These are phyloP conservation scores for Silurus lanzhouensis DNA, from an alignment of 2,797 vertebrate genomes.

Conservation along the genomic window DNA sequence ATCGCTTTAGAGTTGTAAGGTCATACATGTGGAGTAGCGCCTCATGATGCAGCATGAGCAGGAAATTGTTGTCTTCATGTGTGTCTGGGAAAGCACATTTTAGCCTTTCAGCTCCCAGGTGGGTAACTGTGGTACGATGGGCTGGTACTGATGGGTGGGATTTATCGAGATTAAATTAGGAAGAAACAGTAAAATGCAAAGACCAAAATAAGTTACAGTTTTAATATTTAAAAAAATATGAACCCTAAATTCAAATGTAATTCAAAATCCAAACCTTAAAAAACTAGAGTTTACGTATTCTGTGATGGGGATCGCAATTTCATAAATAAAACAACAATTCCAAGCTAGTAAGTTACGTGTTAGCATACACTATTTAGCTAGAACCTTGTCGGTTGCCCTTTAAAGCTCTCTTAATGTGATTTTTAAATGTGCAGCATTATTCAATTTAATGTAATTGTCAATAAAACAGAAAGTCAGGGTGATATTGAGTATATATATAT, in stretches of 20 bases:
- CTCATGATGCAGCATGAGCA: background rate
- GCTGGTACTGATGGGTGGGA: background rate
- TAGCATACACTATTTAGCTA: background rate
- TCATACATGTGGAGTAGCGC: background rate
- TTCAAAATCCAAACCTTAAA: background rate
- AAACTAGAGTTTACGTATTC: background rate
- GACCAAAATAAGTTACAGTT: no score
- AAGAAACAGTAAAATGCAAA: background rate
- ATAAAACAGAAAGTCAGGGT: no score
- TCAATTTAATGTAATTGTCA: no score
- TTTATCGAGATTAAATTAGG: background rate
- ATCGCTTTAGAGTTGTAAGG: background rate
- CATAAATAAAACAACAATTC: background rate
- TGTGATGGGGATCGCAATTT: background rate
- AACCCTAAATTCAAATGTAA: background rate
- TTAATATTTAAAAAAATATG: no score
- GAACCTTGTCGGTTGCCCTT: background rate
- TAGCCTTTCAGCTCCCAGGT: background rate
- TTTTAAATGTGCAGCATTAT: no score
- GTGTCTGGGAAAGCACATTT: background rate
- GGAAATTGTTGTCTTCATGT: background rate
- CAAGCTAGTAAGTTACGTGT: background rate
- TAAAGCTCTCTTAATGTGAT: no score
- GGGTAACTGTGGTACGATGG: background rate
- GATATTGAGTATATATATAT: no score